Evolutionary conservation across 2,113 vertebrate species (phyloP).

Genomic region (Tetrao urogallus): DNA sequence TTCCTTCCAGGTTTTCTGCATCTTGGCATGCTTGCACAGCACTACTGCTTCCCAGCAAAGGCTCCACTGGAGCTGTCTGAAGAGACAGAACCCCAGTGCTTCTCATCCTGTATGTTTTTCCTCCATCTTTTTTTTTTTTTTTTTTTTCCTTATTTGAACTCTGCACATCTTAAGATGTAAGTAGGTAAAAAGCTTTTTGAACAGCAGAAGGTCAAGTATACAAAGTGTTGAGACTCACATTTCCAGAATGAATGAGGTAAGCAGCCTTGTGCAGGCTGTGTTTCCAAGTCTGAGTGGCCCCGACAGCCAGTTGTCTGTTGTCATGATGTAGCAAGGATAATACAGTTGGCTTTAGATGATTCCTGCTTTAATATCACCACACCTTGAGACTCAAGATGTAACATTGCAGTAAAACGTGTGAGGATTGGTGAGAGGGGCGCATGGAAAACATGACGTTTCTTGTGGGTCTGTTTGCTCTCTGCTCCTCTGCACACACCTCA

Average conservation of each 20-base stretch:
- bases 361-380: not conserved
- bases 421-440: too few species aligned
- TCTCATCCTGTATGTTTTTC: not conserved
- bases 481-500: not conserved
- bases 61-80: not conserved
- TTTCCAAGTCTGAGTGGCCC: not conserved
- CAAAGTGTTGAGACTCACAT: not conserved
- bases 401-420: too few species aligned
- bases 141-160: not conserved
- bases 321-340: not conserved
- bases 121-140: fast-evolving
- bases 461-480: not conserved
- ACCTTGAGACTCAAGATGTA: not conserved
- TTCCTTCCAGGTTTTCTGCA: not conserved
- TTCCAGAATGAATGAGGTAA: not conserved
- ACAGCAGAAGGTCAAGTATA: not conserved
- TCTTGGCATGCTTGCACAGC: not conserved
- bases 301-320: not conserved
- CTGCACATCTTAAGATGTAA: not conserved
- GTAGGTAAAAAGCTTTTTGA: not conserved
- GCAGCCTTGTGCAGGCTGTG: not conserved
- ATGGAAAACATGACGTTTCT: not conserved
- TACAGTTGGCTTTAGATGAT: not conserved
- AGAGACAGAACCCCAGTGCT: not conserved
- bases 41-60: not conserved